A percentile compares a stretch with the other conserved stretches of the same genome.
phyloP scores from a whole-genome alignment of 2,113 vertebrate species.

The Acanthochromis polyacanthus region DNA sequence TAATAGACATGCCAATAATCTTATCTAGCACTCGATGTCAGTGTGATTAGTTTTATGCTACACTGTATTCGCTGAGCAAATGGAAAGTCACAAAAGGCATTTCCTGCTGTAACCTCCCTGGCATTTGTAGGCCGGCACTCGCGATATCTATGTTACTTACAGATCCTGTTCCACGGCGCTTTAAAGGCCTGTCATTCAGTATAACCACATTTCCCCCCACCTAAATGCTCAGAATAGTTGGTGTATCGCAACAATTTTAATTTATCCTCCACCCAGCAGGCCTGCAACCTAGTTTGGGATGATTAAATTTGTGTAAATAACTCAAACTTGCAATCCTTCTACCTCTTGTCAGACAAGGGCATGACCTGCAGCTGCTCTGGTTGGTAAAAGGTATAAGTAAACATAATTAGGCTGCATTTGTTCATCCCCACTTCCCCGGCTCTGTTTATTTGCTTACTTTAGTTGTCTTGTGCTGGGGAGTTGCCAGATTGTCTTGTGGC shows the following conservation, averaged over 20 bases:
- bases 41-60: slow-evolving; percentile 38
- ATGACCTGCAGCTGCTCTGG: slow-evolving; percentile 54
- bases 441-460: slow-evolving; percentile 71
- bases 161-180: slow-evolving; percentile 86
- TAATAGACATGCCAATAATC: slow-evolving; percentile 35
- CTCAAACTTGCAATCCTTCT: slow-evolving; percentile 53
- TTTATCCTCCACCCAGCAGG: slow-evolving; percentile 34
- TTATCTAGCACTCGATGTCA: slow-evolving; percentile 24
- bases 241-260: slow-evolving; percentile 35
- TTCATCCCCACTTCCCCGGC: slow-evolving; percentile 53
- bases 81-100: slow-evolving; percentile 88
- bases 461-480: slow-evolving; percentile 72
- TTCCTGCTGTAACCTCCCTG: slow-evolving; percentile 87
- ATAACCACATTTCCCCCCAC: slow-evolving; percentile 66
- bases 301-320: slow-evolving; percentile 53
- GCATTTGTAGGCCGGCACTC: slow-evolving; percentile 83
- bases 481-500: slow-evolving; percentile 81
- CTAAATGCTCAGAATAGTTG: slow-evolving; percentile 41
- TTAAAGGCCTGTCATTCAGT: slow-evolving; percentile 77
- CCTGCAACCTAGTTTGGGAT: slow-evolving; percentile 35
- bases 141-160: slow-evolving; percentile 83
- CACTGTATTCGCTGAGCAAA: slow-evolving; percentile 83
- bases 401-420: slow-evolving; percentile 76
- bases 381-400: slow-evolving; percentile 72
- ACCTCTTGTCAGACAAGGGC: slow-evolving; percentile 45